Percentiles rank a stretch among this genome's conserved stretches.
Evolutionary conservation across 1,140 invertebrate species (phyloP).

Genomic region (Anadara kagoshimensis): DNA sequence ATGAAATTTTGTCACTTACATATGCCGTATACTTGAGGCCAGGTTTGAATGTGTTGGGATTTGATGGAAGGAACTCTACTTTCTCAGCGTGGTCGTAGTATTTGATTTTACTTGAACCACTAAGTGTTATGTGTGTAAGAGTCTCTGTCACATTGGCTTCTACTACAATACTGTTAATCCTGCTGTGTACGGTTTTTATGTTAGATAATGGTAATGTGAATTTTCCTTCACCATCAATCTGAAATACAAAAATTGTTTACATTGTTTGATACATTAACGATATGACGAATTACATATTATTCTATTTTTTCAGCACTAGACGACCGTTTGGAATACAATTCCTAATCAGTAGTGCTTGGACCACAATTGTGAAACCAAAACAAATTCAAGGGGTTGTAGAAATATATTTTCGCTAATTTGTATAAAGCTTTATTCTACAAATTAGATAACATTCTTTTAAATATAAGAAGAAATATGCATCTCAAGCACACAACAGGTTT

Average conservation of each 20-base stretch:
- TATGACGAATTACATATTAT: too few species aligned
- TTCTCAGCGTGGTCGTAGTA: constrained; percentile 55
- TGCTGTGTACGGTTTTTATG: constrained; percentile 20
- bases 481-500: too few species aligned
- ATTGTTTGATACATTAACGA: background rate
- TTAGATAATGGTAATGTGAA: constrained; percentile 50
- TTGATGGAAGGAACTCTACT: constrained; percentile 55
- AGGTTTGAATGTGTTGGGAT: constrained; percentile 68
- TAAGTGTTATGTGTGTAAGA: constrained; percentile 59
- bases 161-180: constrained; percentile 35
- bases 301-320: too few species aligned
- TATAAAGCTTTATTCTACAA: too few species aligned
- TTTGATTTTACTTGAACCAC: constrained; percentile 39
- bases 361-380: too few species aligned
- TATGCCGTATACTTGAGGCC: constrained; percentile 62
- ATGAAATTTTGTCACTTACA: constrained; percentile 58
- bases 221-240: constrained; percentile 58
- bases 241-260: background rate
- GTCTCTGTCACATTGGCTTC: constrained; percentile 64
- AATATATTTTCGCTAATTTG: too few species aligned
- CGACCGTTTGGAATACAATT: too few species aligned
- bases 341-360: too few species aligned
- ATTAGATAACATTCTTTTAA: too few species aligned
- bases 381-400: too few species aligned
- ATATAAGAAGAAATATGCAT: too few species aligned